These are phyloP conservation scores for Osmerus eperlanus DNA, from an alignment of 2,113 vertebrate genomes.

Conservation along the genomic window DNA sequence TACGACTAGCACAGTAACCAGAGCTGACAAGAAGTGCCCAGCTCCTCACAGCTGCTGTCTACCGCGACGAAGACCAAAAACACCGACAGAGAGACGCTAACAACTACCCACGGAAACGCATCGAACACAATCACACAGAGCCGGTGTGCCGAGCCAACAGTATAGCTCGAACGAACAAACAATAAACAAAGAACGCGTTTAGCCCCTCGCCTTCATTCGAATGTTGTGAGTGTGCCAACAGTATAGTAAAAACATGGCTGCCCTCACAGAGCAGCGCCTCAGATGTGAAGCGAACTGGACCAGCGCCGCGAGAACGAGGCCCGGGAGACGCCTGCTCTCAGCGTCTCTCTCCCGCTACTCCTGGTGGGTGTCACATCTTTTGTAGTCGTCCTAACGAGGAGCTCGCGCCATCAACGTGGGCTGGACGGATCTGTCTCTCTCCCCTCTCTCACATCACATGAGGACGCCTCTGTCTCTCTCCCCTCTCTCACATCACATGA, in stretches of 20 bases:
- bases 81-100: no score
- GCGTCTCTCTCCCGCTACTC: background rate
- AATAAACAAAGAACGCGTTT: slow-evolving; percentile 36
- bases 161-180: slow-evolving; percentile 12
- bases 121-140: slow-evolving; percentile 6
- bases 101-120: no score
- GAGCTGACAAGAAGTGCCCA: slow-evolving; percentile 21
- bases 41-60: slow-evolving; percentile 36
- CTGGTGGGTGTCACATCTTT: slow-evolving; percentile 6
- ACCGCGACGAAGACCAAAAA: no score
- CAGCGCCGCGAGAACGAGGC: background rate
- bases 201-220: slow-evolving; percentile 22
- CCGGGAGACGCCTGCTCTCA: background rate
- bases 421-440: slow-evolving; percentile 3
- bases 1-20: slow-evolving; percentile 10
- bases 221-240: background rate
- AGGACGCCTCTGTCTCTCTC: slow-evolving; percentile 8
- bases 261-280: slow-evolving; percentile 11
- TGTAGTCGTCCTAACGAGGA: slow-evolving; percentile 24
- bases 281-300: background rate
- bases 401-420: slow-evolving; percentile 13
- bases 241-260: background rate
- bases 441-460: slow-evolving; percentile 21
- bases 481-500: slow-evolving; percentile 24
- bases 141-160: slow-evolving; percentile 26